Evolutionary conservation across 2,888 invertebrate species (phyloP).

Genomic region (Drosophila maculinotata): DNA sequence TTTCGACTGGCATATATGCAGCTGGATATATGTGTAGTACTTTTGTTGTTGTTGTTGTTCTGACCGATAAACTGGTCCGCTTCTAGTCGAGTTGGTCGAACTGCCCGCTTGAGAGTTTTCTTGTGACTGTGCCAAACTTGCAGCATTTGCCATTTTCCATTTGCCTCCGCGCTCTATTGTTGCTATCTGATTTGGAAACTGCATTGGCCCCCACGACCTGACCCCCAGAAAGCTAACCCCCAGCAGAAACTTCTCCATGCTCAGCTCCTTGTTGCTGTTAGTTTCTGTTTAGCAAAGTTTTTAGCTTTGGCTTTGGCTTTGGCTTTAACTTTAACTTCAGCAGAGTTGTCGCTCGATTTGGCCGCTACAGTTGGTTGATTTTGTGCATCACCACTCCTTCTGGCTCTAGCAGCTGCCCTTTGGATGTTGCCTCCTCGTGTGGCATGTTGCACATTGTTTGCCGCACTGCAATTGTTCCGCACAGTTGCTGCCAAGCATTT

Average conservation of each 20-base stretch:
- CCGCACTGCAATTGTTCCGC: constrained; percentile 76
- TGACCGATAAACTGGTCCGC: constrained; percentile 65
- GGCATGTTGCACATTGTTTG: constrained; percentile 72
- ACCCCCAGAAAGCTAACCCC: constrained; percentile 32
- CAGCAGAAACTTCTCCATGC: constrained; percentile 20
- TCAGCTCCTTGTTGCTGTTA: constrained; percentile 21
- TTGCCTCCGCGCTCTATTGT: constrained; percentile 40
- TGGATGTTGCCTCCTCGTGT: constrained; percentile 20
- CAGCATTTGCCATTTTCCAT: constrained; percentile 14
- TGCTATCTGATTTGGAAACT: constrained; percentile 70
- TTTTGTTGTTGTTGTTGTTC: constrained; percentile 13
- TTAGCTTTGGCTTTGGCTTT: constrained; percentile 29
- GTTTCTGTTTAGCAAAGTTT: constrained; percentile 58
- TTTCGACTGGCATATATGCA: constrained; percentile 54
- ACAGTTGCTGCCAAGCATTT: constrained; percentile 58
- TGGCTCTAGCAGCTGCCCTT: constrained; percentile 8
- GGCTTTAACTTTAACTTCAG: constrained; percentile 34
- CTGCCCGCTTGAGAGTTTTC: constrained; percentile 11
- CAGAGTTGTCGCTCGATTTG: constrained; percentile 72
- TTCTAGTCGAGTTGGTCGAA: constrained; percentile 34
- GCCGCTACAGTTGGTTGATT: constrained; percentile 48
- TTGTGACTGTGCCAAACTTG: constrained; percentile 13
- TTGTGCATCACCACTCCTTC: constrained; percentile 6
- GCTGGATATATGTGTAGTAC: constrained; percentile 39
- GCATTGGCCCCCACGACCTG: constrained; percentile 60